Percentiles rank a stretch among this genome's conserved stretches.
Evolutionary conservation across 2,797 vertebrate species (phyloP).

Genomic region (Enteromius anoplus): DNA sequence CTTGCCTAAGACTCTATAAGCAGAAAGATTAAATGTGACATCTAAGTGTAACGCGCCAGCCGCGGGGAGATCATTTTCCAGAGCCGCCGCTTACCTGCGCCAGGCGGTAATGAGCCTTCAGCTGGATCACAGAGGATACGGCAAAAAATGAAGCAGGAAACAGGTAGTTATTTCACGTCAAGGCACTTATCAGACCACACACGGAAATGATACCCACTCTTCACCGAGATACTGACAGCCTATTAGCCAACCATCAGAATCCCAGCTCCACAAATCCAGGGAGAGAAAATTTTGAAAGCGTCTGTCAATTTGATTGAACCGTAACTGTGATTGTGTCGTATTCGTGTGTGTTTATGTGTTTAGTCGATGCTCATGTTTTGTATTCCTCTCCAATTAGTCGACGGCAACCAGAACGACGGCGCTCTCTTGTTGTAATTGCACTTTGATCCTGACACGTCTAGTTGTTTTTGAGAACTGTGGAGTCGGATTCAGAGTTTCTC

Average conservation of each 20-base stretch:
- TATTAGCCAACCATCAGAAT: constrained; percentile 45
- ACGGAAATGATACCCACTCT: constrained; percentile 24
- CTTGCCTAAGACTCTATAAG: constrained; percentile 11
- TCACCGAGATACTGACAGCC: constrained; percentile 40
- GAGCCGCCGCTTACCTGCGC: constrained; percentile 10
- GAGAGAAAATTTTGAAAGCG: constrained; percentile 5
- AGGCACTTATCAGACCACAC: constrained; percentile 36
- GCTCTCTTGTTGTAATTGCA: constrained; percentile 33
- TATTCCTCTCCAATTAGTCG: constrained; percentile 27
- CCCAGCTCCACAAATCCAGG: background rate
- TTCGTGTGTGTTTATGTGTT: background rate
- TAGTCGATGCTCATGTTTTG: background rate
- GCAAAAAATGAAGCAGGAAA: constrained; percentile 29
- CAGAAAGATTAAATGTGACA: constrained; percentile 39
- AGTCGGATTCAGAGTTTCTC: background rate
- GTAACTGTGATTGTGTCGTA: background rate
- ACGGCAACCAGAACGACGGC: background rate
- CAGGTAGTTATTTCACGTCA: constrained; percentile 32
- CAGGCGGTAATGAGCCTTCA: constrained; percentile 37
- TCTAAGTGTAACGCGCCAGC: constrained; percentile 20
- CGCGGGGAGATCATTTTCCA: constrained; percentile 33
- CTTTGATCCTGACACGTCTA: constrained; percentile 23
- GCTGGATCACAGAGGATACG: constrained; percentile 25
- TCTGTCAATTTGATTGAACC: constrained; percentile 18
- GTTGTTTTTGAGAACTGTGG: constrained; percentile 10